Percentiles rank a stretch among this genome's conserved stretches.
phyloP scores from a whole-genome alignment of 2,797 vertebrate genomes.

The Sitta carolinensis region DNA sequence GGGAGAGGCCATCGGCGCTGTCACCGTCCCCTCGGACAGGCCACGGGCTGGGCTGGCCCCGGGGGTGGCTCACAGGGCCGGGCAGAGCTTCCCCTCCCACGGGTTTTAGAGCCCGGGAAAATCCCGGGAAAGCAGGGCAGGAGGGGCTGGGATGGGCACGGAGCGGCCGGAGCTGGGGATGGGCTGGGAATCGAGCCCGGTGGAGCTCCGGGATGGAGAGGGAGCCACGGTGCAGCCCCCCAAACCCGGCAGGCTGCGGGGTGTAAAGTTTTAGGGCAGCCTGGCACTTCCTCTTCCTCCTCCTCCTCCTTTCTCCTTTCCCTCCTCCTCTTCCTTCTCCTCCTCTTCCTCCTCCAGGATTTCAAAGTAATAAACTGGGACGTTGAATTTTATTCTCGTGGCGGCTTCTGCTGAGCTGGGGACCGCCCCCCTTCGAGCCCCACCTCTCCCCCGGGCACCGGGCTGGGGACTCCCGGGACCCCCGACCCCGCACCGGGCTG shows the following conservation, averaged over 20 bases:
- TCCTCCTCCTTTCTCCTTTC: neutral
- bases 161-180: neutral
- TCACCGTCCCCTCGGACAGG: no score
- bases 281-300: neutral
- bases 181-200: neutral
- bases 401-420: neutral
- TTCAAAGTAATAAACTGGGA: neutral
- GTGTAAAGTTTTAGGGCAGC: neutral
- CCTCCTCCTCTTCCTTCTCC: neutral
- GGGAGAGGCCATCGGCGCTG: neutral
- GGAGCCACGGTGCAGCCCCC: neutral
- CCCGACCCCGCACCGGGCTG: no score
- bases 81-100: neutral
- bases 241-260: fast-evolving
- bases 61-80: fast-evolving
- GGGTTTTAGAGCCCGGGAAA: fast-evolving
- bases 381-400: fast-evolving
- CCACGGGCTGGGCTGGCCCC: neutral
- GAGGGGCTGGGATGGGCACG: neutral
- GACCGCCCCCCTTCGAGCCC: neutral
- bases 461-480: neutral
- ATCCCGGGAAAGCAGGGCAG: neutral
- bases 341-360: neutral
- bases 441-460: neutral
- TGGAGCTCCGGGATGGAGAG: neutral